phyloP scores from a whole-genome alignment of 2,797 vertebrate genomes.

The Podarcis lilfordi region DNA sequence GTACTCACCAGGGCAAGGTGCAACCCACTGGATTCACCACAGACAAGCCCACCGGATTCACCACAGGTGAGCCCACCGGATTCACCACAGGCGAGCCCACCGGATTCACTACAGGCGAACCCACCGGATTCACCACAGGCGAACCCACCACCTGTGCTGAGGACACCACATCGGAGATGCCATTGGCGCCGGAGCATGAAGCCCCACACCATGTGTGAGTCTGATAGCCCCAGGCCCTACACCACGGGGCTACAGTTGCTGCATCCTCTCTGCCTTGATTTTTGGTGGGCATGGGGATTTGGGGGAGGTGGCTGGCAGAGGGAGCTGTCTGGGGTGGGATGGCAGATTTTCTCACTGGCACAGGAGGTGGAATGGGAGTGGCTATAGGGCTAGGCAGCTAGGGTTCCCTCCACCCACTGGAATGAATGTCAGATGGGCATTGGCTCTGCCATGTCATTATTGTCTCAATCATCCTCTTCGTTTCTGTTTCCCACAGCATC shows the following conservation, averaged over 20 bases:
- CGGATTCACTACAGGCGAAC: neutral
- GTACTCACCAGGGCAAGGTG: neutral
- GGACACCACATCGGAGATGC: neutral
- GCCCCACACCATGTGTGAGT: neutral
- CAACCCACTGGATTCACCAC: neutral
- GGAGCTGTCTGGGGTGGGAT: neutral
- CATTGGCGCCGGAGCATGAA: neutral
- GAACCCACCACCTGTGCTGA: neutral
- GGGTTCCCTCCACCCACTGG: neutral
- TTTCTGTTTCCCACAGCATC: neutral
- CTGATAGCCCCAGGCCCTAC: neutral
- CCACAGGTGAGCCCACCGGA: neutral
- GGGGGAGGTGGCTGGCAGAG: neutral
- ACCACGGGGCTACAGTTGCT: neutral
- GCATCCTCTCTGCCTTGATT: neutral
- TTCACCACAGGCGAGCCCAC: no score
- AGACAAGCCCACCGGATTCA: neutral
- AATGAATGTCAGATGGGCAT: neutral
- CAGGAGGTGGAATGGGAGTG: neutral
- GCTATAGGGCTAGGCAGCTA: neutral
- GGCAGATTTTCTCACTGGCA: neutral
- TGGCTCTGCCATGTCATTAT: neutral
- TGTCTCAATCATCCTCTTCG: neutral
- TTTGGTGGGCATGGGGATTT: neutral
- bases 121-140: neutral